These are phyloP conservation scores for Marronus borbonicus DNA, from an alignment of 2,888 invertebrate species.

Conservation along the genomic window DNA sequence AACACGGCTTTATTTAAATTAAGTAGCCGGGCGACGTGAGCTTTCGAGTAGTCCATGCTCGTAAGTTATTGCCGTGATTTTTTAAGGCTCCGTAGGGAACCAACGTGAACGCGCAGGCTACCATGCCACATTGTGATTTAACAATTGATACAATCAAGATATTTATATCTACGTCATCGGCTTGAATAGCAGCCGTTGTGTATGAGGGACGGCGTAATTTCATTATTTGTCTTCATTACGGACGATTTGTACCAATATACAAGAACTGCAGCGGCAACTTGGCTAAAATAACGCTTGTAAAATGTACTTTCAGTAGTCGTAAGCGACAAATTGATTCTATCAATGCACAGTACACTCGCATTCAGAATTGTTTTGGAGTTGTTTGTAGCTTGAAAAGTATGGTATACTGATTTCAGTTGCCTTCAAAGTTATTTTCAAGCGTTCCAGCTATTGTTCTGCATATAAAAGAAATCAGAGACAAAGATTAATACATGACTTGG, in stretches of 20 bases:
- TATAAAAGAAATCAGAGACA: too few species aligned
- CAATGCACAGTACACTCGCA: too few species aligned
- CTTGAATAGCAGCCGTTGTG: conserved; percentile 25
- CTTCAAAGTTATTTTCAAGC: too few species aligned
- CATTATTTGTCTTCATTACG: conserved; percentile 33
- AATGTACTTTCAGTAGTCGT: not conserved
- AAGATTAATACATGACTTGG: too few species aligned
- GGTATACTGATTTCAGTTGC: too few species aligned
- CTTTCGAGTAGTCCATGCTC: not conserved
- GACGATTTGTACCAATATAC: not conserved
- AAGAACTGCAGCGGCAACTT: not conserved
- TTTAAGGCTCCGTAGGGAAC: conserved; percentile 28
- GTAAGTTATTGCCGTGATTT: conserved; percentile 36
- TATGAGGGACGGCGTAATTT: conserved; percentile 21
- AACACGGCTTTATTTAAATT: conserved; percentile 18
- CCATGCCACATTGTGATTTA: conserved; percentile 37
- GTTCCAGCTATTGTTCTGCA: too few species aligned
- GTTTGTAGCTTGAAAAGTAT: too few species aligned
- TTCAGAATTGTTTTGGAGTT: too few species aligned
- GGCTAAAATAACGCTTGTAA: not conserved
- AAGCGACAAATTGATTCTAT: too few species aligned
- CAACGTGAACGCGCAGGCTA: conserved; percentile 18
- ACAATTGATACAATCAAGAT: conserved; percentile 40
- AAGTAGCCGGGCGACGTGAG: not conserved
- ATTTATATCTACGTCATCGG: conserved; percentile 39